phyloP scores from a whole-genome alignment of 2,797 vertebrate genomes.

The Buphagus erythrorhynchus region DNA sequence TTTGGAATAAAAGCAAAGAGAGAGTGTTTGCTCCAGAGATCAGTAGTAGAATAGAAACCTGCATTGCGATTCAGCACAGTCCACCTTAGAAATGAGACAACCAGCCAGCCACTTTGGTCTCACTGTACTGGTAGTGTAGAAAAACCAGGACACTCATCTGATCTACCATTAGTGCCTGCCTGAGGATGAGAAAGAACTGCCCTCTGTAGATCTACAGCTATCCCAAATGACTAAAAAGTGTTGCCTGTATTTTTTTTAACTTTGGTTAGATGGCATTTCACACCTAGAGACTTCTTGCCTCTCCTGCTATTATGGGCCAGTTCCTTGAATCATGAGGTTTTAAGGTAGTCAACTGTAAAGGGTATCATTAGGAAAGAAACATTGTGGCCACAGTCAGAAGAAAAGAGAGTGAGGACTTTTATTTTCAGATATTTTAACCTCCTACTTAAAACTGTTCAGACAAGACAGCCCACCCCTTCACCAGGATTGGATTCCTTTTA shows the following conservation, averaged over 20 bases:
- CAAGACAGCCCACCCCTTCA: neutral
- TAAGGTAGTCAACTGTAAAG: neutral
- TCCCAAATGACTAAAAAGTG: neutral
- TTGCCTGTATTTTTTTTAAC: neutral
- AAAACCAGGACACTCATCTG: neutral
- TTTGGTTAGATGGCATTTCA: neutral
- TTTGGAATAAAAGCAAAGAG: slow-evolving; percentile 25
- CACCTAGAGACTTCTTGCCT: neutral
- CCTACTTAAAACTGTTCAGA: neutral
- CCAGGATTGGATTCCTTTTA: neutral
- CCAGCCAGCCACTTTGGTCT: neutral
- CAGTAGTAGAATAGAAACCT: neutral
- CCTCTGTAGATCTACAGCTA: neutral
- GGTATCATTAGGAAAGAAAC: neutral
- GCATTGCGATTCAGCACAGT: neutral
- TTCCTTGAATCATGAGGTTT: neutral
- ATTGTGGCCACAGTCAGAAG: neutral
- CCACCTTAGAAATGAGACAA: neutral
- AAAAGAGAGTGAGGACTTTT: neutral
- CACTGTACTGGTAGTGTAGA: neutral
- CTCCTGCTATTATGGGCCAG: neutral
- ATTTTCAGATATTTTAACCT: neutral
- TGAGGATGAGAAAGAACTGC: neutral
- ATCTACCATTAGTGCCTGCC: neutral
- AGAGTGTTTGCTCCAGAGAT: neutral